Evolutionary conservation across 2,888 invertebrate species (phyloP), one percentile per base, ranked within the genome.

Genomic region (Campoplex capitator): DNA sequence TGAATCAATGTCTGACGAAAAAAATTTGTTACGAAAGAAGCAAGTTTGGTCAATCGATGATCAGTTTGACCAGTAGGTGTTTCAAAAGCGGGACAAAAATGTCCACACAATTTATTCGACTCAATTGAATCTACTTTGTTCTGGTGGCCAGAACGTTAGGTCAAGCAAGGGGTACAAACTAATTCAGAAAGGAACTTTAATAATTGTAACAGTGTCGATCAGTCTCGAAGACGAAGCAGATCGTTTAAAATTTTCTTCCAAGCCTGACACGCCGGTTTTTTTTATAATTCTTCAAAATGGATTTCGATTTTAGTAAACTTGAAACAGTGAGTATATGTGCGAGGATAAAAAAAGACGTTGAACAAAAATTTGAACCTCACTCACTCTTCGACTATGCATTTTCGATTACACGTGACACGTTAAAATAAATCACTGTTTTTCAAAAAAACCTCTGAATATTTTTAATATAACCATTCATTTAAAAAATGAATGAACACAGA

Each of bases 71-170:
- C 42, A 54, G 68, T 78, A 54, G 68, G 78, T 78, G 78, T 76
- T 74, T 32, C 4, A 56, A 74, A 32, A 51, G 62, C 23, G 23
- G 51, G 32, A 70, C 70, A 13, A 78, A 80, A 51, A 51, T 45
- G 71, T 13, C 54, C 51, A 77, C 45, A 85, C 58, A 78, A 80
- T 83, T 83, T 67, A 73, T 79, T 87, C 71, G 84, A 71, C 86
- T 84, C 88, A 88, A 88, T 88, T 88, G 88, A 88, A 88, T 86
- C 79, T 76, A 79, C 65, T 73, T 68, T 51, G 42, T 84, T 84
- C 67, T 82, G 86, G 38, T 32, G 54, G 45, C 42, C 23, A 28
- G 48, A 7, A 48, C 62, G 77, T 48, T 62, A 58, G 75, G 82
- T 75, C 70, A 77, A 81, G 81, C 84, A 71, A 74, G 82, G 68